Base-by-base conservation (phyloP, 37 sponge, comb jelly and placozoan species). In the Cliona cf. orientalis region DNA sequence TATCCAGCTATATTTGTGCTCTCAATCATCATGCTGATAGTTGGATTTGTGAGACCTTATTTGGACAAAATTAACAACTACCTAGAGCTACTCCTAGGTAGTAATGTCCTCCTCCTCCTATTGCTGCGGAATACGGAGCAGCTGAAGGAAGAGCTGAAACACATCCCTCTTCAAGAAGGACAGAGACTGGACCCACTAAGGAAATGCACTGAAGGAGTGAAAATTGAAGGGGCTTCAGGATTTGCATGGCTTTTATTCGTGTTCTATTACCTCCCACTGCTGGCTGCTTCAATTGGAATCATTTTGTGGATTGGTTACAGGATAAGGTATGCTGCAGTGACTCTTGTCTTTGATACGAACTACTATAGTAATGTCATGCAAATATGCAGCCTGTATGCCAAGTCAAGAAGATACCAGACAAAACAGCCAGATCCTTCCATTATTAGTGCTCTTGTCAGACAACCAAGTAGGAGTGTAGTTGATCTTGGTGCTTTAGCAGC, bases 1-100 rank as follows among this genome's bases (percentile, higher is more conserved):
- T 85, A 78, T 49, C 79, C 86, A 32, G 28, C 78, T 21, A 66
- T 84, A 31, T 64, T 84, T 37, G 1, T 73, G 21, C 53, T 77
- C 1, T 34, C 42, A 34, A 71, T 85, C 31, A 38, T 41, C 1
- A 49, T 68, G 12, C 63, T 22, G 3, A 19, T 78, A 46, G 58
- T 45, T 42, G 58, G 69, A 17, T 75, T 59, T 28, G 14, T 68
- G 23, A 62, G 55, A 61, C 85, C 85, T 0, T 85, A 75, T 66
- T 43, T 69, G 26, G 23, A 76, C 19, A 62, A 2, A 7, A 28
- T 61, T 25, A 49, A 32, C 62, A 86, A 86, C 53, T 46, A 78
- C 19, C 28, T 71, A 31, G 86, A 86, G 32, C 35, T 43, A 0
- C 33, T 69, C 3, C 58, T 84, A 43, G 43, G 39, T 7, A 40